These are phyloP conservation scores for Cryptus viduatorius DNA, from an alignment of 2,888 invertebrate species.

Conservation along the genomic window DNA sequence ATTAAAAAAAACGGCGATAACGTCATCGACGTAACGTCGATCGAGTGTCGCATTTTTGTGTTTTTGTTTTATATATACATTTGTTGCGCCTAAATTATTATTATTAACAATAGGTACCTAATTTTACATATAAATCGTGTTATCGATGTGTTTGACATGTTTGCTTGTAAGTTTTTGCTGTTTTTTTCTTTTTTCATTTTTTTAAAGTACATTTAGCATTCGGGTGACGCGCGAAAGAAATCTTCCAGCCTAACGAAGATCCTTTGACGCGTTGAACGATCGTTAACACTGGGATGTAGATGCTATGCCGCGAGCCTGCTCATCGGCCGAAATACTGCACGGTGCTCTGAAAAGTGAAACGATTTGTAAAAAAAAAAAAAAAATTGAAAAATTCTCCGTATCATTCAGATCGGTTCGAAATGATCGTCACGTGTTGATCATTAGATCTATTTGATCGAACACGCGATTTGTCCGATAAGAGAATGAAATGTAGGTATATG, in stretches of 20 bases:
- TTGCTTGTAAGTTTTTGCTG: slow-evolving; percentile 28
- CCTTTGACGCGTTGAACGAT: slow-evolving; percentile 51
- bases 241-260: slow-evolving; percentile 57
- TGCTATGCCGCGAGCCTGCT: slow-evolving; percentile 83
- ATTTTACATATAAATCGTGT: slow-evolving; percentile 19
- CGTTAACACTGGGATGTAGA: slow-evolving; percentile 74
- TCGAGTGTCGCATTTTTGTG: slow-evolving; percentile 48
- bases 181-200: slow-evolving; percentile 10
- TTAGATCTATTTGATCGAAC: background rate
- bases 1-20: slow-evolving; percentile 32
- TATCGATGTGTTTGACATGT: slow-evolving; percentile 17
- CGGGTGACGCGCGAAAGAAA: slow-evolving; percentile 17
- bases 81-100: slow-evolving; percentile 28
- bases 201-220: slow-evolving; percentile 53
- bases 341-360: slow-evolving; percentile 75
- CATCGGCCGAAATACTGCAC: slow-evolving; percentile 84
- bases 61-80: slow-evolving; percentile 48
- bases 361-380: slow-evolving; percentile 36
- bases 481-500: background rate
- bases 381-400: background rate
- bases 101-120: slow-evolving; percentile 41
- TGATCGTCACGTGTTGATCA: background rate
- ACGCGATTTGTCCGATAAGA: slow-evolving; percentile 17
- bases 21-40: slow-evolving; percentile 38
- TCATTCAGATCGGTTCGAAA: slow-evolving; percentile 3